A percentile compares a stretch with the other conserved stretches of the same genome.
Conservation (phyloP, 2,888 invertebrate species). For the Clitarchus hookeri region DNA sequence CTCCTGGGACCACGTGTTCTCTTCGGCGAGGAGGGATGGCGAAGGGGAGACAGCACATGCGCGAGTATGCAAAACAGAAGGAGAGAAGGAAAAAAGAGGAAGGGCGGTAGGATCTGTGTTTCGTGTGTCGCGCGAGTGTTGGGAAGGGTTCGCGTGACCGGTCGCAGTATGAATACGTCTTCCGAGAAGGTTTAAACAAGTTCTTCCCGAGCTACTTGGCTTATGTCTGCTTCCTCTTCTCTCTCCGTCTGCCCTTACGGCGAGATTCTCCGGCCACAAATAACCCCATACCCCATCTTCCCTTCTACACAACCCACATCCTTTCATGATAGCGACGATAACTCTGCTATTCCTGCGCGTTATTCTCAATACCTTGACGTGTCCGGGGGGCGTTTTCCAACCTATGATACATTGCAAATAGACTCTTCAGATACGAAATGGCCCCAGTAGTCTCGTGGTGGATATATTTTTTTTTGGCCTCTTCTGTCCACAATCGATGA, state of each 20-base stretch:
- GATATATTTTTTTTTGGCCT: background rate
- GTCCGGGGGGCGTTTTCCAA: background rate
- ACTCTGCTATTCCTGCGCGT: conserved; percentile 1
- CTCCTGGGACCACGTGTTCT: background rate
- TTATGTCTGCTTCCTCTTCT: background rate
- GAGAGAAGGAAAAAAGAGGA: no score
- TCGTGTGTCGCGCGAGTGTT: conserved; percentile 4
- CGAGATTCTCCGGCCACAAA: background rate
- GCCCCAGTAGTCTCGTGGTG: background rate
- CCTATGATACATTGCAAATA: conserved; percentile 5
- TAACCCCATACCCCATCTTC: background rate
- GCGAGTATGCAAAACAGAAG: no score
- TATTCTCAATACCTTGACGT: conserved; percentile 9
- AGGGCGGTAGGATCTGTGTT: background rate
- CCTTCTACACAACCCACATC: background rate
- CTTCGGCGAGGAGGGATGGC: background rate
- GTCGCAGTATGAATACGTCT: background rate
- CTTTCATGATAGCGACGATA: background rate
- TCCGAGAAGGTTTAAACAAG: background rate
- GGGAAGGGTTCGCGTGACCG: conserved; percentile 8
- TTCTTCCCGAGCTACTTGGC: background rate
- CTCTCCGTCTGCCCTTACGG: background rate
- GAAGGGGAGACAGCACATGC: background rate
- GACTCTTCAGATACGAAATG: conserved; percentile 6
- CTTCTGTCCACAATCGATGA: conserved; percentile 7